Base-by-base conservation (phyloP, 1,140 invertebrate species). In the Pogonomyrmex californicus region DNA sequence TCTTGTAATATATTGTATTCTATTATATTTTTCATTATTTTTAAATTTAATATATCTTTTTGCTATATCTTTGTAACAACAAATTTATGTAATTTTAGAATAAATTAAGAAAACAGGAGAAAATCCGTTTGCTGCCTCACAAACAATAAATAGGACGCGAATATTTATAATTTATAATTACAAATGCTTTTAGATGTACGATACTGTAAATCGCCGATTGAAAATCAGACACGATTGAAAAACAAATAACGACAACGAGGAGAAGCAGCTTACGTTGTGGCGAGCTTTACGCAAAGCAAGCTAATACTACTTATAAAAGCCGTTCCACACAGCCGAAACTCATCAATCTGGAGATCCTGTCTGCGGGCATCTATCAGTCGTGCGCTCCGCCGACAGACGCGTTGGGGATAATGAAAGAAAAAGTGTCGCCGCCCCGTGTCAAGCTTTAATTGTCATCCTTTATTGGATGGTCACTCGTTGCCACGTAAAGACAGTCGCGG, bases 371-470 rank as follows among this genome's bases (percentile, higher is more conserved):
- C 30, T 60, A 73, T 83, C 79, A 83, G 54, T 62, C 54, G 79
- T 41, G 30, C 12, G 65, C 38, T 23, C 63, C 44, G 14, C 54
- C 51, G n/a, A 49, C 65, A 23, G 38, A 56, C 30, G 68, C 5
- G 41, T 4, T 17, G 0, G 38, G 41, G 41, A 60, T 62, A 83
- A 75, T 83, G 79, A 75, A 83, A 75, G 68, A 83, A 83, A 75
- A 83, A 75, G 66, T 75, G 68, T 81, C 78, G 51, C 12, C 51
- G 63, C 38, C 78, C 23, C 49, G 47, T 70, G 78, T 83, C 54
- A 38, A 33, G 54, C 79, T 83, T 83, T 83, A 75, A 83, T 83
- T 83, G 68, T 83, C 79, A 83, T 60, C 17, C 41, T 75, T 83
- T 83, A 83, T 83, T 60, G 79, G 79, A 83, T 12, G 54, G 79